Evolutionary conservation across 2,113 vertebrate genomes (phyloP).

Genomic region (Bothrops jararaca): DNA sequence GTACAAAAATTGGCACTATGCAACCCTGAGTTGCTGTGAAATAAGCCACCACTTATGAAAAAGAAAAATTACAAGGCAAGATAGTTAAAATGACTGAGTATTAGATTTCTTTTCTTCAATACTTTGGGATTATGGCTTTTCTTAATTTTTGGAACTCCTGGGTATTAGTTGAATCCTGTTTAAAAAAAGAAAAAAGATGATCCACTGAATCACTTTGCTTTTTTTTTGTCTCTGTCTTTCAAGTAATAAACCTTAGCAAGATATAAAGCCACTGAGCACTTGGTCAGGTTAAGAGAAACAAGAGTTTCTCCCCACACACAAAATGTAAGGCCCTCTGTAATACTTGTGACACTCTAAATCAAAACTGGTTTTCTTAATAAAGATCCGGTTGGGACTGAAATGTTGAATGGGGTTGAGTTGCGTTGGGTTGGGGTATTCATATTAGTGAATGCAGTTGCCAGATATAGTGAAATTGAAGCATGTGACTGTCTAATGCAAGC

Average conservation of each 20-base stretch:
- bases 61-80: neutral
- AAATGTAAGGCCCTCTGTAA: neutral
- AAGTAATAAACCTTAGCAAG: neutral
- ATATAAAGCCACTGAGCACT: neutral
- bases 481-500: neutral
- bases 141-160: neutral
- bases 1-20: neutral
- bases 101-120: neutral
- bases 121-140: neutral
- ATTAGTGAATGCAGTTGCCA: neutral
- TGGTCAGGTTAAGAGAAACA: neutral
- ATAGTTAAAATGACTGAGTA: neutral
- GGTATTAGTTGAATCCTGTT: neutral
- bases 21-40: neutral
- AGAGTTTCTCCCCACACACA: neutral
- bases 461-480: neutral
- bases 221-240: neutral
- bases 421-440: neutral
- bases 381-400: neutral
- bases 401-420: neutral
- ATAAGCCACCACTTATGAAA: constrained; percentile 1
- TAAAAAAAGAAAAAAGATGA: neutral
- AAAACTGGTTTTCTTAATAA: neutral
- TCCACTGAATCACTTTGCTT: neutral
- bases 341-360: neutral